Conservation (phyloP, 2,888 invertebrate genomes). For the Asteroscopus sphinx region DNA sequence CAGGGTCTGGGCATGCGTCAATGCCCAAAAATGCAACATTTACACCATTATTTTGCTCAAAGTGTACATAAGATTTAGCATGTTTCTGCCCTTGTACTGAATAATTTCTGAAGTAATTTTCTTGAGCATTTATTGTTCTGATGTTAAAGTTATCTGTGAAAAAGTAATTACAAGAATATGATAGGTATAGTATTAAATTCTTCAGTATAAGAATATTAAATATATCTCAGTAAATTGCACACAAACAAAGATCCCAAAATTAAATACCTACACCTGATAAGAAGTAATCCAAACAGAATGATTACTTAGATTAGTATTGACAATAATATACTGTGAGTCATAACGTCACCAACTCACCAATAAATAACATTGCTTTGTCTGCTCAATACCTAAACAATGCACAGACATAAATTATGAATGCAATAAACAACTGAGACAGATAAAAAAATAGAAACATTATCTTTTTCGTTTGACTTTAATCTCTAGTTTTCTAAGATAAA, state of each 20-base stretch:
- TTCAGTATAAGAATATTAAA: too few species aligned
- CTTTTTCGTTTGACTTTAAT: too few species aligned
- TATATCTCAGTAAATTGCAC: too few species aligned
- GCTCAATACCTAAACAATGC: neutral
- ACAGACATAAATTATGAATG: too few species aligned
- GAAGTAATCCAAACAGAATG: neutral
- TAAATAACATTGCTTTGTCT: neutral
- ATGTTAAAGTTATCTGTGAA: conserved; percentile 96
- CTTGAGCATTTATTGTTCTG: conserved; percentile 90
- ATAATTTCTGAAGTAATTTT: conserved; percentile 94
- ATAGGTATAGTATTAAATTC: too few species aligned
- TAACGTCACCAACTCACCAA: neutral
- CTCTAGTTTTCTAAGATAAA: too few species aligned
- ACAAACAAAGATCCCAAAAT: neutral
- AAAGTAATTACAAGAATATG: conserved; percentile 1
- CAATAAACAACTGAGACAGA: too few species aligned
- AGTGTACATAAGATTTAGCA: conserved; percentile 93
- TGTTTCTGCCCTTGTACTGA: conserved; percentile 93
- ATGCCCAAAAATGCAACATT: conserved; percentile 95
- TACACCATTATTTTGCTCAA: conserved; percentile 87
- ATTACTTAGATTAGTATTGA: too few species aligned
- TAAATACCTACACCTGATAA: neutral
- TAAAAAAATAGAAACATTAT: too few species aligned
- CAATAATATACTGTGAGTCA: neutral
- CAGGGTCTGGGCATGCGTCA: conserved; percentile 96